These are phyloP conservation scores for Drosophila virilis DNA, from an alignment of 1,140 invertebrate species.

Conservation along the genomic window DNA sequence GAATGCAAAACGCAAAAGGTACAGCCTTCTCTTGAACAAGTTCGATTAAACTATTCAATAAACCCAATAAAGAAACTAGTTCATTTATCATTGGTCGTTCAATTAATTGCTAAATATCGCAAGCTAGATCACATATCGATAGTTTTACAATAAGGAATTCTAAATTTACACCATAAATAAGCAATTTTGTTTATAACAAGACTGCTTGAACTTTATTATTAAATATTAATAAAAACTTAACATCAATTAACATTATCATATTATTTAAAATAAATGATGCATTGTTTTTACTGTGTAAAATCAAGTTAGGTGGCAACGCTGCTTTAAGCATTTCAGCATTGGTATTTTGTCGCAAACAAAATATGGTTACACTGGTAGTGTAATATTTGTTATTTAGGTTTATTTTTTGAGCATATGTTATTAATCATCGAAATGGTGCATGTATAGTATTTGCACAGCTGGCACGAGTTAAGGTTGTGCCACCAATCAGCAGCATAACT, in stretches of 20 bases:
- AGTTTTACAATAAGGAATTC: too few species aligned
- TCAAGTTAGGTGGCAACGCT: slow-evolving; percentile 7
- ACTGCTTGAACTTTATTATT: background rate
- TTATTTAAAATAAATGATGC: too few species aligned
- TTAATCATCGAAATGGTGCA: slow-evolving; percentile 8
- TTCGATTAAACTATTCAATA: background rate
- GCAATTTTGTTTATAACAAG: too few species aligned
- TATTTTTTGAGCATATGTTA: background rate
- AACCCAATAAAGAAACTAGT: background rate
- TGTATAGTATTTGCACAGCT: slow-evolving; percentile 34
- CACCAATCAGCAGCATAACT: slow-evolving; percentile 1
- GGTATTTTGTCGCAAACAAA: background rate
- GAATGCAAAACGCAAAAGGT: slow-evolving; percentile 26
- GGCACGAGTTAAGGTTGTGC: slow-evolving; percentile 26
- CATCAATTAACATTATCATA: background rate
- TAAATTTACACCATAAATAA: too few species aligned
- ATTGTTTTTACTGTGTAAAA: too few species aligned
- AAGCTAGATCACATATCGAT: background rate
- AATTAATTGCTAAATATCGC: background rate
- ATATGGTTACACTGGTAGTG: slow-evolving; percentile 5
- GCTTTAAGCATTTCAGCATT: background rate
- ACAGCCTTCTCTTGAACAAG: slow-evolving; percentile 10
- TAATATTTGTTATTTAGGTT: slow-evolving; percentile 12
- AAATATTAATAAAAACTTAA: background rate
- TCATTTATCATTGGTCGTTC: background rate